Evolutionary conservation across 2,888 invertebrate genomes (phyloP).

Genomic region (Anodontia alba): DNA sequence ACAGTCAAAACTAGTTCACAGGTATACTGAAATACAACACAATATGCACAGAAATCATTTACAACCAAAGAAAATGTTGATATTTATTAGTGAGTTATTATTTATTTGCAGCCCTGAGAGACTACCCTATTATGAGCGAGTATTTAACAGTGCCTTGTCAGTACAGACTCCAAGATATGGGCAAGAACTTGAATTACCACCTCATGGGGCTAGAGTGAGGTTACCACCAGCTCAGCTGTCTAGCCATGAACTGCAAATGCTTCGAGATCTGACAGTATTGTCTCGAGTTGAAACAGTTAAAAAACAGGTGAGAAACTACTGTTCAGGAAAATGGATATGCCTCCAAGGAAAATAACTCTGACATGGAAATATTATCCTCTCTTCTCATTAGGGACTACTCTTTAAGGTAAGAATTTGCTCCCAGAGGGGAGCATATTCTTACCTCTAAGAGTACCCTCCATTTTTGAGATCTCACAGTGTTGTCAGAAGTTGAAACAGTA

Average conservation of each 20-base stretch:
- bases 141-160: slow-evolving; percentile 77
- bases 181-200: slow-evolving; percentile 42
- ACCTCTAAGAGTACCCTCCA: too few species aligned
- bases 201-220: slow-evolving; percentile 53
- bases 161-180: slow-evolving; percentile 78
- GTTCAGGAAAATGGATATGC: too few species aligned
- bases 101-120: slow-evolving; percentile 82
- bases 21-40: too few species aligned
- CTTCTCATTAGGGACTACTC: too few species aligned
- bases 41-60: too few species aligned
- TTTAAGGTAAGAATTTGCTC: too few species aligned
- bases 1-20: too few species aligned
- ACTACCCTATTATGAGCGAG: slow-evolving; percentile 81
- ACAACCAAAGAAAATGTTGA: too few species aligned
- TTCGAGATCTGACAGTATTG: slow-evolving; percentile 70
- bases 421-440: too few species aligned
- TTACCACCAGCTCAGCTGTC: slow-evolving; percentile 58
- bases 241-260: slow-evolving; percentile 70
- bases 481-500: slow-evolving; percentile 65
- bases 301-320: slow-evolving; percentile 52
- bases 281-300: slow-evolving; percentile 60
- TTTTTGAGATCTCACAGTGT: slow-evolving; percentile 68
- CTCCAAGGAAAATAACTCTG: too few species aligned
- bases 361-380: too few species aligned
- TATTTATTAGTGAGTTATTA: too few species aligned